A percentile compares a stretch with the other conserved stretches of the same genome.
Evolutionary conservation across 2,113 vertebrate genomes (phyloP).

Genomic region (Astur gentilis): DNA sequence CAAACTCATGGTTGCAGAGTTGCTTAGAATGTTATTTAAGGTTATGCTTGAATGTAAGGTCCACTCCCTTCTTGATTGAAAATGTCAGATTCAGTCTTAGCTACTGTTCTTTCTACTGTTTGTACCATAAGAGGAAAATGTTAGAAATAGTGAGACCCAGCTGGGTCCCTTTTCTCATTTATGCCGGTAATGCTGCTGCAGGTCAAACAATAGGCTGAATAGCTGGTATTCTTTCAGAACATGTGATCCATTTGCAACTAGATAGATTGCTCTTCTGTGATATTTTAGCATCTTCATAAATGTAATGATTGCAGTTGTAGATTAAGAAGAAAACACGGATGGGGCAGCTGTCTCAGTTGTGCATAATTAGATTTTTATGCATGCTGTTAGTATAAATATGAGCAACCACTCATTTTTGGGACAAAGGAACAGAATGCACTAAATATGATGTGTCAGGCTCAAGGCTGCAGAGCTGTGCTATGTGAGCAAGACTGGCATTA

Average conservation of each 20-base stretch:
- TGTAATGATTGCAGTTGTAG: neutral
- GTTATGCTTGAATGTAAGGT: neutral
- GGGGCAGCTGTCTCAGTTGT: neutral
- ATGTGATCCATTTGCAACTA: neutral
- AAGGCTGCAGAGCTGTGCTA: neutral
- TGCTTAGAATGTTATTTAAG: neutral
- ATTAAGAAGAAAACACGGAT: neutral
- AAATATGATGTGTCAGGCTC: neutral
- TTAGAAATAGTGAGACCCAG: neutral
- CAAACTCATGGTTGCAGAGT: neutral
- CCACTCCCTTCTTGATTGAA: neutral
- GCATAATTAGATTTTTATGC: neutral
- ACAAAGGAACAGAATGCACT: neutral
- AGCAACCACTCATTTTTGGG: rapidly evolving
- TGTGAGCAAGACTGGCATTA: neutral
- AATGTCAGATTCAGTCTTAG: neutral
- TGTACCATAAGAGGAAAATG: neutral
- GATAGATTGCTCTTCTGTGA: neutral
- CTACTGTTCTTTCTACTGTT: neutral
- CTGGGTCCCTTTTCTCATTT: neutral
- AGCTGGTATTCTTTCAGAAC: neutral
- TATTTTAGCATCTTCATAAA: neutral
- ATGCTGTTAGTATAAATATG: neutral
- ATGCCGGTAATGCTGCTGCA: neutral
- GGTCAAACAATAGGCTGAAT: neutral